phyloP scores from a whole-genome alignment of 2,888 invertebrate genomes.

The Phania funesta region DNA sequence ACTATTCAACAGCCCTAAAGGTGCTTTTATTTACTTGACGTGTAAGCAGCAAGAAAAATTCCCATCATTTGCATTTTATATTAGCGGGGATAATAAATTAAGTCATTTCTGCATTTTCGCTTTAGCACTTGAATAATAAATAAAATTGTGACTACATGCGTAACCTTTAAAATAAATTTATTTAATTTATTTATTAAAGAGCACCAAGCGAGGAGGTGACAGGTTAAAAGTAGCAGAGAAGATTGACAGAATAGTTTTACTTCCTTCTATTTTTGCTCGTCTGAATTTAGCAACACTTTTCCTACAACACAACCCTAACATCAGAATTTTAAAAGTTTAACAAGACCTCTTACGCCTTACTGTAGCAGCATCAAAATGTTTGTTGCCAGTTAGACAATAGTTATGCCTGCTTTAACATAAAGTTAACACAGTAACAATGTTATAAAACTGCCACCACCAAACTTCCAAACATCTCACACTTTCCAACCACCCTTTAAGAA shows the following conservation, averaged over 20 bases:
- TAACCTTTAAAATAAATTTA: too few species aligned
- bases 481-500: not conserved
- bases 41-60: too few species aligned
- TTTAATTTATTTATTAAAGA: conserved; percentile 6
- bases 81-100: too few species aligned
- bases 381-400: conserved; percentile 42
- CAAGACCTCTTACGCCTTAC: not conserved
- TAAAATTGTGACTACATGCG: too few species aligned
- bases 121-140: too few species aligned
- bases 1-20: too few species aligned
- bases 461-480: not conserved
- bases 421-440: conserved; percentile 59
- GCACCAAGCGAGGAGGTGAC: not conserved
- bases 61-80: too few species aligned
- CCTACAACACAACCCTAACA: not conserved
- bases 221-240: not conserved
- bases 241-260: conserved; percentile 31
- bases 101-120: too few species aligned
- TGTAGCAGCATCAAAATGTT: not conserved
- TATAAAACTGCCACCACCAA: conserved; percentile 13
- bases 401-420: conserved; percentile 44
- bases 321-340: not conserved
- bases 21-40: too few species aligned
- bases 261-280: conserved; percentile 30
- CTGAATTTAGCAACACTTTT: conserved; percentile 40